Evolutionary conservation across 2,113 vertebrate genomes (phyloP).

Genomic region (Silurus meridionalis): DNA sequence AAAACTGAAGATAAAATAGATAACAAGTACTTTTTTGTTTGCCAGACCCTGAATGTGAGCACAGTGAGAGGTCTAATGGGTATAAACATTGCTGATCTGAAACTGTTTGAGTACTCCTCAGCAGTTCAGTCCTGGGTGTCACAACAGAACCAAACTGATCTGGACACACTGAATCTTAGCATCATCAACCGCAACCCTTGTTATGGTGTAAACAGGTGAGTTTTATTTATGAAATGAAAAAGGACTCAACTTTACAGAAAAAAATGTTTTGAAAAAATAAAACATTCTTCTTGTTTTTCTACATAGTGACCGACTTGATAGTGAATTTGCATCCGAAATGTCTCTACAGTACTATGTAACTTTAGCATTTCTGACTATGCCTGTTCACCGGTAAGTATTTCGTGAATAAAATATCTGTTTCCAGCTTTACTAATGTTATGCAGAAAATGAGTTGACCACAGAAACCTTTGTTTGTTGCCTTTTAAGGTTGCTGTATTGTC

Average conservation of each 20-base stretch:
- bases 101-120: too few species aligned
- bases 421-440: neutral
- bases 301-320: neutral
- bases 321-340: neutral
- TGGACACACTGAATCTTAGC: neutral
- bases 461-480: neutral
- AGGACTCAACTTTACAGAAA: neutral
- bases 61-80: too few species aligned
- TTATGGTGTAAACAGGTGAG: conserved; percentile 4
- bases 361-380: conserved; percentile 6
- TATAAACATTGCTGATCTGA: too few species aligned
- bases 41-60: too few species aligned
- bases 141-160: neutral
- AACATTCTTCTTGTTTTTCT: neutral
- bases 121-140: too few species aligned
- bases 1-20: too few species aligned
- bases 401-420: neutral
- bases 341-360: conserved; percentile 10
- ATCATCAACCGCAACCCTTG: conserved; percentile 5
- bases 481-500: conserved; percentile 45
- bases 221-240: neutral
- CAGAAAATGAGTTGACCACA: neutral
- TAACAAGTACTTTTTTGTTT: too few species aligned
- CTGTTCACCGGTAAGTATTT: neutral
- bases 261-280: neutral